Conservation (phyloP, 2,888 invertebrate species). For the Drosophila koepferae region DNA sequence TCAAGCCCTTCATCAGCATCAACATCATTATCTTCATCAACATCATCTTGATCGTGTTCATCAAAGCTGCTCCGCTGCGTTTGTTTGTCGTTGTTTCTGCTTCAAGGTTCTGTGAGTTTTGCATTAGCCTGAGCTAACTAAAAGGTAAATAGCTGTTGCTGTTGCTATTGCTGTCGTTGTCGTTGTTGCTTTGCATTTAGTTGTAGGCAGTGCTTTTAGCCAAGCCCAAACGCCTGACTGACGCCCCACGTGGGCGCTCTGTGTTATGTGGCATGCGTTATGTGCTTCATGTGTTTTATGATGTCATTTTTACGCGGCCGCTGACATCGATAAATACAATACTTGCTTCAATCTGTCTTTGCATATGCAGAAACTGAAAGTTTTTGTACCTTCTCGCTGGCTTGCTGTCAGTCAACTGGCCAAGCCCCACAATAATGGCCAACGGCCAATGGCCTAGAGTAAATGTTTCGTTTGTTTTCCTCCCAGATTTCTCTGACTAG, state of each 20-base stretch:
- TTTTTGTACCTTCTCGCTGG: conserved; percentile 12
- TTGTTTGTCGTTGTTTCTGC: conserved; percentile 69
- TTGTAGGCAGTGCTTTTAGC: conserved; percentile 42
- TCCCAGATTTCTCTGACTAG: neutral
- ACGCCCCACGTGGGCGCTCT: conserved; percentile 39
- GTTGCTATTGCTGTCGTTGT: conserved; percentile 16
- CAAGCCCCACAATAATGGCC: neutral
- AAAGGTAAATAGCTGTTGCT: conserved; percentile 44
- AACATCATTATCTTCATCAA: conserved; percentile 15
- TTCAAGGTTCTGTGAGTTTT: conserved; percentile 75
- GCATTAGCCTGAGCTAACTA: conserved; percentile 69
- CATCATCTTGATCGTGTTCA: conserved; percentile 16
- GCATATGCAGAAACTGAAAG: conserved; percentile 24
- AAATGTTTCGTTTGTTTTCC: neutral
- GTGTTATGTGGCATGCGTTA: conserved; percentile 1
- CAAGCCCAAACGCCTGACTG: conserved; percentile 54
- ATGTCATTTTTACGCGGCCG: conserved; percentile 51
- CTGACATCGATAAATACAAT: conserved; percentile 36
- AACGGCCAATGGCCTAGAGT: neutral
- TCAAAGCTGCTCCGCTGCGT: conserved; percentile 44
- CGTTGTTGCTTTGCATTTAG: conserved; percentile 9
- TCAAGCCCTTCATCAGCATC: conserved; percentile 23
- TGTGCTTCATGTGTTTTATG: conserved; percentile 39
- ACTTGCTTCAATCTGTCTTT: conserved; percentile 49
- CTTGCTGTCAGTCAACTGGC: conserved; percentile 17